These are phyloP conservation scores for Trachymyrmex cornetzi DNA, from an alignment of 1,140 invertebrate genomes.

Conservation along the genomic window DNA sequence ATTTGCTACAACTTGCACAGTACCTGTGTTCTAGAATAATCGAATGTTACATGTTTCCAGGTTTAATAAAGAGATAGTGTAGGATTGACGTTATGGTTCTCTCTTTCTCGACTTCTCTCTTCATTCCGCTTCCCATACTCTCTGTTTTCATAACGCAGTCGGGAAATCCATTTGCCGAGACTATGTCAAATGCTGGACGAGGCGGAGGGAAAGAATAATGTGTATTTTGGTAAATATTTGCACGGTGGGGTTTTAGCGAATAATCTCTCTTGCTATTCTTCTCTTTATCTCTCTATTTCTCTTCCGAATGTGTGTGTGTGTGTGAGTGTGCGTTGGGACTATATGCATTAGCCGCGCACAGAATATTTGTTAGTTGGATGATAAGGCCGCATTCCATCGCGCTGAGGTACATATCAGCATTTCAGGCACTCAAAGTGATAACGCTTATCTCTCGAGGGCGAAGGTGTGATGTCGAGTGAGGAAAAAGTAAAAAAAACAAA, in stretches of 20 bases:
- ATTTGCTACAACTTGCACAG: constrained; percentile 6
- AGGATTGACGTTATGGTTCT: neutral
- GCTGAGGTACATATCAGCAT: constrained; percentile 62
- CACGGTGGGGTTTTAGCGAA: constrained; percentile 31
- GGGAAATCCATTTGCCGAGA: constrained; percentile 18
- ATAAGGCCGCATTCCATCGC: constrained; percentile 73
- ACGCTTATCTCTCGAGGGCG: constrained; percentile 53
- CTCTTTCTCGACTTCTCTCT: neutral
- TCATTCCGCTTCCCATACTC: neutral
- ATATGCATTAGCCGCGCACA: constrained; percentile 28
- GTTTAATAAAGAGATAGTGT: constrained; percentile 32
- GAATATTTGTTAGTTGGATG: constrained; percentile 73
- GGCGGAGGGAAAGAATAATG: constrained; percentile 36
- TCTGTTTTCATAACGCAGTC: constrained; percentile 41
- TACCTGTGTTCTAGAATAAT: neutral
- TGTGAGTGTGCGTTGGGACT: neutral
- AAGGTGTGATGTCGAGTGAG: constrained; percentile 16
- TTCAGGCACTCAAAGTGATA: constrained; percentile 58
- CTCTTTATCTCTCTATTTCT: constrained; percentile 4
- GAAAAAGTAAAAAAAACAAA: neutral
- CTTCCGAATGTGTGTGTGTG: neutral
- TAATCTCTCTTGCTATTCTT: neutral
- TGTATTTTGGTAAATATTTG: constrained; percentile 66
- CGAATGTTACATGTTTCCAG: neutral
- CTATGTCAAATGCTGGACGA: constrained; percentile 41